A percentile compares a stretch with the other conserved stretches of the same genome.
Conservation (phyloP, 2,113 vertebrate genomes). For the Sinocyclocheilus maitianheensis region DNA sequence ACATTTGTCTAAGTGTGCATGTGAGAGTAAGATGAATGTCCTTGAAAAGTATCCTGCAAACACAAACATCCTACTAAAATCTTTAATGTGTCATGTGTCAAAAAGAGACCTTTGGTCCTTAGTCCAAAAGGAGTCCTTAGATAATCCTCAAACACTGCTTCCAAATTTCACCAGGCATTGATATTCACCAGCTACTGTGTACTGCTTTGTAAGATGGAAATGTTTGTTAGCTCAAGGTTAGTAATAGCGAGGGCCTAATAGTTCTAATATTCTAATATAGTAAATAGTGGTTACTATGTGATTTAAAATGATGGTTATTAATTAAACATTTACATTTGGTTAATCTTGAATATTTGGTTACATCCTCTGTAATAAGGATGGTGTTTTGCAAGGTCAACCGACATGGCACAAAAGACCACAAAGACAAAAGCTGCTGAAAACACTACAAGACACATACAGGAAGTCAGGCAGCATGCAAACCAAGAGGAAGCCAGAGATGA, state of each 20-base stretch:
- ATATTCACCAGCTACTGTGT: background rate
- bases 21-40: no score
- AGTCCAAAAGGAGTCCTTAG: background rate
- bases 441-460: background rate
- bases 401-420: background rate
- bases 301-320: background rate
- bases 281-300: no score
- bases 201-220: background rate
- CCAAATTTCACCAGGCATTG: background rate
- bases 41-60: background rate
- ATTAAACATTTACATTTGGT: background rate
- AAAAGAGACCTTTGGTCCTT: background rate
- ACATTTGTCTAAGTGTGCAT: no score
- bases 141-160: background rate
- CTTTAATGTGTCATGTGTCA: background rate
- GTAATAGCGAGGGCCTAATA: background rate
- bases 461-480: background rate
- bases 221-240: background rate
- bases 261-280: background rate
- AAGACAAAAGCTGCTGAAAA: constrained; percentile 11
- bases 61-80: background rate
- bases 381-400: background rate
- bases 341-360: background rate
- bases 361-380: background rate
- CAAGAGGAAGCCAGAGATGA: constrained; percentile 16